A percentile compares a stretch with the other conserved stretches of the same genome.
phyloP scores from a whole-genome alignment of 2,113 vertebrate genomes.

The Phalacrocorax pelagicus region DNA sequence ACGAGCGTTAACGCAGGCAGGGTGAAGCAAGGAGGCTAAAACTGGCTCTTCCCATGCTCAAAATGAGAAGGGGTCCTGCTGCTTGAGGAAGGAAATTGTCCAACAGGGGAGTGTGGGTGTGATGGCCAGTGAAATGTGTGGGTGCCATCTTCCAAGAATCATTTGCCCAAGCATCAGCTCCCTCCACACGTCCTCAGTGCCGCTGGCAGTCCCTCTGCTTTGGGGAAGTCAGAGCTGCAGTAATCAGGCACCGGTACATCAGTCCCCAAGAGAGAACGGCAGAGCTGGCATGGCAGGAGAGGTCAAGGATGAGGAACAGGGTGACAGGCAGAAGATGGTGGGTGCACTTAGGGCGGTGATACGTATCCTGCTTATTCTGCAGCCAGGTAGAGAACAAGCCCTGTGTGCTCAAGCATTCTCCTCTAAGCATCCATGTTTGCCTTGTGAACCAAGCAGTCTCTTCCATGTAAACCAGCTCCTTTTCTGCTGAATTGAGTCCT shows the following conservation, averaged over 20 bases:
- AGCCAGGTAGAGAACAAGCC: neutral
- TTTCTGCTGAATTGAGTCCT: neutral
- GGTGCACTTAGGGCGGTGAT: neutral
- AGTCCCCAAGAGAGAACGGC: neutral
- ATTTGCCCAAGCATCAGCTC: neutral
- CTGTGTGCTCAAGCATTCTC: neutral
- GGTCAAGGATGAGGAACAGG: neutral
- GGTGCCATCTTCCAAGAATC: neutral
- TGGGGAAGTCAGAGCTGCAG: neutral
- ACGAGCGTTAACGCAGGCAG: fast-evolving
- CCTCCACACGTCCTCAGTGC: fast-evolving
- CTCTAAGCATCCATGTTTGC: neutral
- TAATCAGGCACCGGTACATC: neutral
- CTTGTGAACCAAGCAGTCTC: neutral
- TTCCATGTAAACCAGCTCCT: neutral
- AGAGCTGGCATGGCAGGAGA: neutral
- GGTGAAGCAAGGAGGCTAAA: constrained; percentile 4
- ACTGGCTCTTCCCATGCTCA: neutral
- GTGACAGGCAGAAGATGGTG: neutral
- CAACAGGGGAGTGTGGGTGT: neutral
- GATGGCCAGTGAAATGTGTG: neutral
- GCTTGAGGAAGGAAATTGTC: neutral
- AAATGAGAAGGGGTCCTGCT: neutral
- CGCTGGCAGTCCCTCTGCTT: neutral
- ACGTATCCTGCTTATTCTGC: fast-evolving